Evolutionary conservation across 2,888 invertebrate species (phyloP).

Genomic region (Pammene fasciana): DNA sequence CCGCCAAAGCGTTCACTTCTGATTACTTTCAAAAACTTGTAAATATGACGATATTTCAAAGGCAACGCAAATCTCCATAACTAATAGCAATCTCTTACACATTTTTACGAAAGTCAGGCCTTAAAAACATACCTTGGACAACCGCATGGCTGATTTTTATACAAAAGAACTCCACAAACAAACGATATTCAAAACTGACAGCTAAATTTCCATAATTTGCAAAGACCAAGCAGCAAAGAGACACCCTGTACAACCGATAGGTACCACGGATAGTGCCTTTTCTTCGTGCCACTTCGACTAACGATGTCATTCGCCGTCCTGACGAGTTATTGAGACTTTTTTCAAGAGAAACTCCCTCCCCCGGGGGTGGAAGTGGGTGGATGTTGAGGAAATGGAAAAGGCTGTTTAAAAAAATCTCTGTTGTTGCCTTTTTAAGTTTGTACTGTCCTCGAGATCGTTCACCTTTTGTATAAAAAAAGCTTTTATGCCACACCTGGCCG

Average conservation of each 20-base stretch:
- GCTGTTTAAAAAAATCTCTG: constrained; percentile 8
- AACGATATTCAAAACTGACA: background rate
- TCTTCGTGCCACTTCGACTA: constrained; percentile 79
- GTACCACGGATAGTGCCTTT: constrained; percentile 79
- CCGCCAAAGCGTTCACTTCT: too few species aligned
- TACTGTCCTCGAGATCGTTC: background rate
- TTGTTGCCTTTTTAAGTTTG: background rate
- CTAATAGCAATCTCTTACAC: too few species aligned
- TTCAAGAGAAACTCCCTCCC: constrained; percentile 67
- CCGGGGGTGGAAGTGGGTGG: constrained; percentile 45
- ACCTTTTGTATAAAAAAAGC: too few species aligned
- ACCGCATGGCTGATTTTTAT: too few species aligned
- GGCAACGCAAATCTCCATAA: too few species aligned
- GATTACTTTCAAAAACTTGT: too few species aligned
- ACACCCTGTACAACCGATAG: constrained; percentile 68
- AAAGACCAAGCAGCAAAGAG: background rate
- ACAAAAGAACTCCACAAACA: background rate
- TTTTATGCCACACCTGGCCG: too few species aligned
- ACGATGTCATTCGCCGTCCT: constrained; percentile 81
- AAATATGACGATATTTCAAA: too few species aligned
- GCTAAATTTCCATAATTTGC: background rate
- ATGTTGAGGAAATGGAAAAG: constrained; percentile 51
- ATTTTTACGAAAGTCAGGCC: too few species aligned
- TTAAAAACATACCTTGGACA: too few species aligned
- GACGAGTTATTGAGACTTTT: constrained; percentile 82